These are phyloP conservation scores for Scaptomyza parva DNA, from an alignment of 2,888 invertebrate genomes.

Conservation along the genomic window DNA sequence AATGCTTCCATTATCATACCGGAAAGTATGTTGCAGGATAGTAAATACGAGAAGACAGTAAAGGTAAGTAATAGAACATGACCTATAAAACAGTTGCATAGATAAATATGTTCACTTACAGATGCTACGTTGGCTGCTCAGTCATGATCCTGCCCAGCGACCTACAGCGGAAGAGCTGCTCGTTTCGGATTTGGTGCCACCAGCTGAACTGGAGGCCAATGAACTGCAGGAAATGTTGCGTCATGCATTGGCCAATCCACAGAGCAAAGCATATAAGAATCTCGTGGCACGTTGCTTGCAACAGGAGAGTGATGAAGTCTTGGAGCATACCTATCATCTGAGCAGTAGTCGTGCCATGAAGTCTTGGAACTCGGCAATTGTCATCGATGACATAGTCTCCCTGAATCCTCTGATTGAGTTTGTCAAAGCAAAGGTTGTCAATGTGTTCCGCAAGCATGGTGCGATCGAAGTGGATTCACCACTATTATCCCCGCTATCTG, in stretches of 20 bases:
- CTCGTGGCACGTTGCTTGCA: constrained; percentile 86
- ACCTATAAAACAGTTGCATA: neutral
- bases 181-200: constrained; percentile 92
- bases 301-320: constrained; percentile 83
- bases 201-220: constrained; percentile 93
- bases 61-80: constrained; percentile 85
- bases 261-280: constrained; percentile 91
- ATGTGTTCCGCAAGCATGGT: constrained; percentile 91
- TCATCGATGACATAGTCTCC: constrained; percentile 83
- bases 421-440: constrained; percentile 85
- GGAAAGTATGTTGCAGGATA: constrained; percentile 86
- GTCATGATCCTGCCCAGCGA: constrained; percentile 92
- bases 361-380: constrained; percentile 79
- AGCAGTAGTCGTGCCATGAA: constrained; percentile 84
- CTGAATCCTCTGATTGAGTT: constrained; percentile 84
- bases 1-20: constrained; percentile 90
- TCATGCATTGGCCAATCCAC: constrained; percentile 92
- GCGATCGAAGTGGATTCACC: constrained; percentile 92
- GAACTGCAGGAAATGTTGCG: constrained; percentile 93
- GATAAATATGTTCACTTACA: neutral
- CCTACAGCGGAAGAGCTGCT: constrained; percentile 95
- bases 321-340: constrained; percentile 93
- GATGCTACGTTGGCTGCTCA: constrained; percentile 90
- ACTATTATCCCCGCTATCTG: constrained; percentile 90
- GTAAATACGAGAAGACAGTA: constrained; percentile 83